Conservation (phyloP, 2,113 vertebrate genomes). For the Podiceps cristatus region DNA sequence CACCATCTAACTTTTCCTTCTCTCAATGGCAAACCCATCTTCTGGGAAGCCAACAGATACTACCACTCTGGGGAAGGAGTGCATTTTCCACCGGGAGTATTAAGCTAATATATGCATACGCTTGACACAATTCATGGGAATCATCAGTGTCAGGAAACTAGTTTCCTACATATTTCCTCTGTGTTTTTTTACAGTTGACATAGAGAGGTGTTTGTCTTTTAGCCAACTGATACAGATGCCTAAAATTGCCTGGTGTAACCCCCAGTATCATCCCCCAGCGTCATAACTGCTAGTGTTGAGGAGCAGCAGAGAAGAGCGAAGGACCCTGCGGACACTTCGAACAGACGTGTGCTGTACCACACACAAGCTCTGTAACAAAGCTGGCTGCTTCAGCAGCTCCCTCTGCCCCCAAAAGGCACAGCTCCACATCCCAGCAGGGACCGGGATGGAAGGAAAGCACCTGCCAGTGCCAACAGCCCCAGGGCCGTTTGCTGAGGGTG, state of each 20-base stretch:
- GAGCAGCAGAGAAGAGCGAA: background rate
- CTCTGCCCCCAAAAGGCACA: background rate
- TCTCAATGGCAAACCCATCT: background rate
- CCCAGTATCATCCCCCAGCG: background rate
- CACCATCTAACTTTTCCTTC: background rate
- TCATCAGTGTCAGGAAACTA: background rate
- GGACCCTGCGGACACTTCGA: background rate
- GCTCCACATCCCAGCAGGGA: fast-evolving
- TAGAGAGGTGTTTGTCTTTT: background rate
- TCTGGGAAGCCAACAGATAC: background rate
- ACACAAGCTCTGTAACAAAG: background rate
- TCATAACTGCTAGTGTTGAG: background rate
- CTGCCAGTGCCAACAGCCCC: background rate
- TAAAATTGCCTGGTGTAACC: background rate
- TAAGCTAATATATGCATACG: background rate
- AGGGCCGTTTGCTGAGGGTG: background rate
- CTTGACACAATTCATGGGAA: background rate
- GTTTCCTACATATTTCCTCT: background rate
- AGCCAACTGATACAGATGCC: background rate
- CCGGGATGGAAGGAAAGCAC: background rate
- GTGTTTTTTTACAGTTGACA: fast-evolving
- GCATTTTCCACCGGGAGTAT: background rate
- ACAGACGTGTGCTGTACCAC: fast-evolving
- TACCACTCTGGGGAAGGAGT: background rate
- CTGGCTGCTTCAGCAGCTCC: background rate